Evolutionary conservation across 2,797 vertebrate species (phyloP).

Genomic region (Pygocentrus nattereri): DNA sequence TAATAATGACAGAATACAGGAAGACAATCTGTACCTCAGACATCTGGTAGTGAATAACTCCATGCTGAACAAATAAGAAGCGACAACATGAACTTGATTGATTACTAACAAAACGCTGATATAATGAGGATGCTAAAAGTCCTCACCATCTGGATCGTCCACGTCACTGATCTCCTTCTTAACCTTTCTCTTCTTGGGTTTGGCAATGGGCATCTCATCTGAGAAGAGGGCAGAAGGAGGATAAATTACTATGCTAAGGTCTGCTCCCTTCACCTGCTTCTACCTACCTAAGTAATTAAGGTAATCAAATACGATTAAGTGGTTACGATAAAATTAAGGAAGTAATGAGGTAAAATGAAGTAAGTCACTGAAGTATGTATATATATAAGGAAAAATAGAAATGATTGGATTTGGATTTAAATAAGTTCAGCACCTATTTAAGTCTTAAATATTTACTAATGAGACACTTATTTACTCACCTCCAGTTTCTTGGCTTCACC

Average conservation of each 20-base stretch:
- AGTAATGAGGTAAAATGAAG: not conserved
- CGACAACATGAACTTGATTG: not conserved
- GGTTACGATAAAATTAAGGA: not conserved
- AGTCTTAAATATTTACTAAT: not conserved
- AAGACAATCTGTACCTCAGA: constrained; percentile 48
- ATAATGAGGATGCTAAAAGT: not conserved
- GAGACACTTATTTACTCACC: constrained; percentile 40
- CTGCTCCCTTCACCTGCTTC: not conserved
- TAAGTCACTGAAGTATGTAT: not conserved
- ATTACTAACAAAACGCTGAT: not conserved
- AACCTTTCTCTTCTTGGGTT: constrained; percentile 89
- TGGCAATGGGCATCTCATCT: constrained; percentile 85
- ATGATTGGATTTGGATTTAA: not conserved
- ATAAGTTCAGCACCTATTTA: not conserved
- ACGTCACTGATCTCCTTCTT: constrained; percentile 82
- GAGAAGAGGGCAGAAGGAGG: constrained; percentile 30
- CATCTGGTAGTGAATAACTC: constrained; percentile 11
- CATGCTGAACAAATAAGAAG: not conserved
- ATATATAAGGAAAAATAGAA: not conserved
- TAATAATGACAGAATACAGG: not conserved
- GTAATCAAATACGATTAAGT: not conserved
- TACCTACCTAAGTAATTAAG: not conserved
- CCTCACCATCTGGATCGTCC: constrained; percentile 77
- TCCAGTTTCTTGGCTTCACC: constrained; percentile 40
- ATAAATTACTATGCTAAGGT: not conserved